A percentile compares a stretch with the other conserved stretches of the same genome.
Evolutionary conservation across 2,888 invertebrate genomes (phyloP).

Genomic region (Drosophila limbata): DNA sequence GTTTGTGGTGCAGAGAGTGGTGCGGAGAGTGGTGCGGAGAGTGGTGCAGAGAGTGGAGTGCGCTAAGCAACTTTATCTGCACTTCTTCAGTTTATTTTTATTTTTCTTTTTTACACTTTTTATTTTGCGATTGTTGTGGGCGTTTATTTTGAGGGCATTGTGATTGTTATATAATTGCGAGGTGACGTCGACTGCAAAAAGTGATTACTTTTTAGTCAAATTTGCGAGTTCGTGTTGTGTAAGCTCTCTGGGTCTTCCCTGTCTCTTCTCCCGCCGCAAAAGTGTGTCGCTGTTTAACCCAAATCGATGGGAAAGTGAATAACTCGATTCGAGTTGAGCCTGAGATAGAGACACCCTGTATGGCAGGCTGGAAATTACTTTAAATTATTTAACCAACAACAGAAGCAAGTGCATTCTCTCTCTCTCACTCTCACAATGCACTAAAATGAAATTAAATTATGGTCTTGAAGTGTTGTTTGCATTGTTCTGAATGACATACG

Average conservation of each 20-base stretch:
- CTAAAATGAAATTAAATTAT: conserved; percentile 42
- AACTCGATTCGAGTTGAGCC: conserved; percentile 4
- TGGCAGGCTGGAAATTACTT: conserved; percentile 6
- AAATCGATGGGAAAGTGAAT: conserved; percentile 37
- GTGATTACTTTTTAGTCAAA: conserved; percentile 63
- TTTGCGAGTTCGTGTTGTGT: conserved; percentile 44
- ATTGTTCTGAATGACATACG: conserved; percentile 63
- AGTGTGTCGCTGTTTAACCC: conserved; percentile 41
- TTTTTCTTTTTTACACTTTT: conserved; percentile 5
- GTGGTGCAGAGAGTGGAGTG: background rate
- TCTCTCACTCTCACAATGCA: conserved; percentile 3
- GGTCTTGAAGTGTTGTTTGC: conserved; percentile 46
- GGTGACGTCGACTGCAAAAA: conserved; percentile 25
- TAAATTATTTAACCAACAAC: conserved; percentile 3
- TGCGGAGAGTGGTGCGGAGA: background rate
- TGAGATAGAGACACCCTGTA: conserved; percentile 17
- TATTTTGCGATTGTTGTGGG: conserved; percentile 59
- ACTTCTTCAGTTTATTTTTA: conserved; percentile 53
- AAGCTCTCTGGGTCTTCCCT: conserved; percentile 7
- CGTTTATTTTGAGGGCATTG: conserved; percentile 67
- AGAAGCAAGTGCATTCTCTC: conserved; percentile 11
- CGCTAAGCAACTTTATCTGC: conserved; percentile 57
- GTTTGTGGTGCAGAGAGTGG: conserved; percentile 56
- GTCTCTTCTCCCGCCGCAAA: background rate
- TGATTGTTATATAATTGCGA: conserved; percentile 68